Conservation (phyloP, 2,888 invertebrate genomes). For the Pollenia angustigena region DNA sequence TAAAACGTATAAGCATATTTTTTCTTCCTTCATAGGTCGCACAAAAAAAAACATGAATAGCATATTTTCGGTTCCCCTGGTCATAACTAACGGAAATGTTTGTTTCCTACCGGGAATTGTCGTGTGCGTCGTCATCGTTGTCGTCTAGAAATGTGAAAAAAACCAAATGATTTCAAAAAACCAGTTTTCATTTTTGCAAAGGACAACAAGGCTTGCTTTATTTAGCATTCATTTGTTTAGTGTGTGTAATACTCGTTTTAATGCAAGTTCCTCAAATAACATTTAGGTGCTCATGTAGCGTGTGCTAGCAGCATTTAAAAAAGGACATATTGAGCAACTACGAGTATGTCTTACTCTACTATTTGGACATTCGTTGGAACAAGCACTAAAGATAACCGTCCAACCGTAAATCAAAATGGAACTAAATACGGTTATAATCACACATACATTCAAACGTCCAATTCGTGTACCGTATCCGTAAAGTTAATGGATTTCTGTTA, state of each 20-base stretch:
- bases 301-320: constrained; percentile 23
- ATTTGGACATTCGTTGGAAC: background rate
- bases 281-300: background rate
- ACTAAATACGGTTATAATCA: background rate
- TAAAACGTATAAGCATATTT: too few species aligned
- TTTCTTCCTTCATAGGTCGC: too few species aligned
- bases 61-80: too few species aligned
- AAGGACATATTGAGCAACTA: constrained; percentile 12
- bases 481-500: background rate
- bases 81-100: constrained; percentile 62
- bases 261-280: background rate
- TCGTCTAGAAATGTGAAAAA: constrained; percentile 12
- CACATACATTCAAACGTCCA: background rate
- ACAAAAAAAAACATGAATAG: too few species aligned
- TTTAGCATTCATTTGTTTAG: background rate
- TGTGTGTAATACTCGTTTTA: background rate
- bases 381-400: constrained; percentile 4
- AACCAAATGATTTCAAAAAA: constrained; percentile 37
- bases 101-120: constrained; percentile 64
- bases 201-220: background rate
- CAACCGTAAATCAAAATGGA: constrained; percentile 3
- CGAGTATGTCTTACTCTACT: background rate
- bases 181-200: constrained; percentile 29
- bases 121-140: constrained; percentile 41
- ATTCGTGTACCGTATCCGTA: background rate